phyloP scores from a whole-genome alignment of 2,888 invertebrate genomes.

The Drosophila niveifrons region DNA sequence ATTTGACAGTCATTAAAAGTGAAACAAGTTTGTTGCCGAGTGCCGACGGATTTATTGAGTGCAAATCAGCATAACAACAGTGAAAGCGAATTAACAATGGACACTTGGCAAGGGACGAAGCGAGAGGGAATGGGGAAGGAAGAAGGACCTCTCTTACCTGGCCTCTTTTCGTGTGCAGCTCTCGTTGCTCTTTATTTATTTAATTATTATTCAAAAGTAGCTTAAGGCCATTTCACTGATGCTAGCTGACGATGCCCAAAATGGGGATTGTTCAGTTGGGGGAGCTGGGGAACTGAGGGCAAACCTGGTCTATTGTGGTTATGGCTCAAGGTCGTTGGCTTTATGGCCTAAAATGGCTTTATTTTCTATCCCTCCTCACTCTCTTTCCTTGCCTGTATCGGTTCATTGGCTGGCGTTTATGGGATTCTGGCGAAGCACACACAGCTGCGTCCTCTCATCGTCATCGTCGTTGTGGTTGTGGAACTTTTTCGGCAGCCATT shows the following conservation, averaged over 20 bases:
- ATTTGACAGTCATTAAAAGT: conserved; percentile 45
- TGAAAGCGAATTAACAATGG: conserved; percentile 25
- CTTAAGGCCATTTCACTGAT: conserved; percentile 23
- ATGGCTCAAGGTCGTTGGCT: conserved; percentile 59
- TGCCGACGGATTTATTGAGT: conserved; percentile 76
- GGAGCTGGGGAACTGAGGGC: not conserved
- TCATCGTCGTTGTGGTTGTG: too few species aligned
- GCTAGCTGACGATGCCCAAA: not conserved
- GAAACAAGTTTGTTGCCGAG: conserved; percentile 53
- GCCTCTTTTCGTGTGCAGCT: conserved; percentile 16
- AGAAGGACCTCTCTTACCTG: conserved; percentile 32
- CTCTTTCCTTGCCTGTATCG: conserved; percentile 5
- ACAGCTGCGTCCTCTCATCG: conserved; percentile 42
- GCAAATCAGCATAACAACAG: conserved; percentile 59
- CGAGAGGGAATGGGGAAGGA: not conserved
- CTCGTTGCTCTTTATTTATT: conserved; percentile 67
- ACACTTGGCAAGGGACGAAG: not conserved
- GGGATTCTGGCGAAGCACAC: conserved; percentile 7
- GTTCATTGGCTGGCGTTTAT: conserved; percentile 61
- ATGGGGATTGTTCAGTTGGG: not conserved
- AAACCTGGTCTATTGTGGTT: conserved; percentile 8
- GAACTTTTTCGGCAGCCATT: conserved; percentile 44
- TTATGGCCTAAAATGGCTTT: conserved; percentile 38
- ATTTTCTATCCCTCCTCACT: conserved; percentile 20
- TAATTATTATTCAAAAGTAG: conserved; percentile 77